A percentile compares a stretch with the other conserved stretches of the same genome.
Evolutionary conservation across 2,113 vertebrate genomes (phyloP).

Genomic region (Daubentonia madagascariensis): DNA sequence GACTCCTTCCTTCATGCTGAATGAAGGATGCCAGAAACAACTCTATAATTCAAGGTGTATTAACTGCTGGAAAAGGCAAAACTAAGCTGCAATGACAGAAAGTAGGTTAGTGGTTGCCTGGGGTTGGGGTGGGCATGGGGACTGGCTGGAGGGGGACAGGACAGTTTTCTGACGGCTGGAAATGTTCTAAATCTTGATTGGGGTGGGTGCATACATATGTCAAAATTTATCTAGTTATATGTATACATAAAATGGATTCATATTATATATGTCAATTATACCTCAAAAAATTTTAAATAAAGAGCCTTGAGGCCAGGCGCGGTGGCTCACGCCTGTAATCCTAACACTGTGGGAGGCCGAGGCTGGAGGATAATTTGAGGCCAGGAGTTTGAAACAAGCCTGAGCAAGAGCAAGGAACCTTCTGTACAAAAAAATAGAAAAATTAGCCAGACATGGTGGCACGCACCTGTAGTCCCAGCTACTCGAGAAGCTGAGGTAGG

Average conservation of each 20-base stretch:
- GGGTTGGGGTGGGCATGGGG: fast-evolving
- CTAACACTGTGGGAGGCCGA: no score
- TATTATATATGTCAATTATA: not conserved
- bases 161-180: not conserved
- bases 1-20: not conserved
- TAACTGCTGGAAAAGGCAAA: not conserved
- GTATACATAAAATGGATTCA: not conserved
- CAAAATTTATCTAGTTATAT: not conserved
- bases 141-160: not conserved
- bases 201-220: not conserved
- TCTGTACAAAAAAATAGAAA: no score
- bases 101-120: not conserved
- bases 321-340: no score
- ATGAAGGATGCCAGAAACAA: not conserved
- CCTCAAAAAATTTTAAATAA: not conserved
- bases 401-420: no score
- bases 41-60: not conserved
- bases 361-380: no score
- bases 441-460: no score
- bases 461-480: no score
- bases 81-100: not conserved
- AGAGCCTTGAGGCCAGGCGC: no score
- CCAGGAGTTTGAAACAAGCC: no score
- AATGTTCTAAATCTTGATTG: not conserved
- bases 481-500: no score